These are phyloP conservation scores for Malurus elegans DNA, from an alignment of 2,113 vertebrate genomes.

Conservation along the genomic window DNA sequence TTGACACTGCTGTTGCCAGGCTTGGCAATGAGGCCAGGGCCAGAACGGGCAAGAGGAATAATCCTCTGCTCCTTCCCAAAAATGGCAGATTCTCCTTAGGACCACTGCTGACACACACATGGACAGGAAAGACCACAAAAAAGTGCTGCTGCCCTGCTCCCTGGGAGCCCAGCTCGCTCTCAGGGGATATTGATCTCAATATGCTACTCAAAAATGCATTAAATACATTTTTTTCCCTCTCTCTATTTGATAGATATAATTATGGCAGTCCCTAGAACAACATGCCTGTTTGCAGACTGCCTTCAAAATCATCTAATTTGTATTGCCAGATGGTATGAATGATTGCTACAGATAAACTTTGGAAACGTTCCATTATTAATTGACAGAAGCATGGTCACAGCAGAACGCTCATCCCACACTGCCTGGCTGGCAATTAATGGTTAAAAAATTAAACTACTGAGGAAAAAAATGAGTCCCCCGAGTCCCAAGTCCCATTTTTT, in stretches of 20 bases:
- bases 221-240: constrained; percentile 34
- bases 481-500: constrained; percentile 28
- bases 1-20: not conserved
- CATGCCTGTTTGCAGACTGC: constrained; percentile 57
- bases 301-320: constrained; percentile 69
- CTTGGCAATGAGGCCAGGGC: constrained; percentile 25
- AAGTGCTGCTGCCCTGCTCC: not conserved
- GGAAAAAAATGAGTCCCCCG: constrained; percentile 26
- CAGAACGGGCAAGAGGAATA: not conserved
- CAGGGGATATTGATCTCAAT: constrained; percentile 10
- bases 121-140: accelerated
- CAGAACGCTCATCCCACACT: constrained; percentile 35
- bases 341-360: constrained; percentile 71
- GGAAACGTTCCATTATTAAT: constrained; percentile 69
- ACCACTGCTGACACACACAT: not conserved
- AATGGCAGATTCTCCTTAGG: not conserved
- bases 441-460: constrained; percentile 58
- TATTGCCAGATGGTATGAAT: constrained; percentile 71
- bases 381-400: constrained; percentile 58
- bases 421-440: constrained; percentile 49
- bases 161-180: not conserved
- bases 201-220: constrained; percentile 23
- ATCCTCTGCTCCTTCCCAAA: not conserved
- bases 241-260: constrained; percentile 54
- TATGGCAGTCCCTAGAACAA: constrained; percentile 59